Conservation (phyloP, 2,888 invertebrate genomes). For the Aphodius sticticus region DNA sequence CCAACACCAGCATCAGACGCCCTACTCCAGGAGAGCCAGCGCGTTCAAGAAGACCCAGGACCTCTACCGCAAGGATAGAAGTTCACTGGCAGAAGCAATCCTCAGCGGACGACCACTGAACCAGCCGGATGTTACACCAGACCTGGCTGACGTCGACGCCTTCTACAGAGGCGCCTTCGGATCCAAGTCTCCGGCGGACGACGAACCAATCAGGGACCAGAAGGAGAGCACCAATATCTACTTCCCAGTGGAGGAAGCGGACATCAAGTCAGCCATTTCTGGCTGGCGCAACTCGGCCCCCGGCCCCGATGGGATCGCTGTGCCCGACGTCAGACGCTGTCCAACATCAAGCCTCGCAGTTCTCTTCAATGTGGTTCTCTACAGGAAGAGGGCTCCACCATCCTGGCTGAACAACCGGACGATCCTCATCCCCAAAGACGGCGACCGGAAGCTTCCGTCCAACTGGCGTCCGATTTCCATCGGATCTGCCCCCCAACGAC, state of each 20-base stretch:
- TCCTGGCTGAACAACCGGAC: slow-evolving; percentile 38
- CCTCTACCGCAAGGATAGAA: slow-evolving; percentile 33
- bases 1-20: background rate
- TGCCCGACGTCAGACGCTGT: slow-evolving; percentile 21
- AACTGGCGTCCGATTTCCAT: slow-evolving; percentile 51
- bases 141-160: slow-evolving; percentile 27
- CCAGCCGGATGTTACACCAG: slow-evolving; percentile 20
- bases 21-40: slow-evolving; percentile 21
- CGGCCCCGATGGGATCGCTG: slow-evolving; percentile 32
- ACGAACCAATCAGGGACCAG: slow-evolving; percentile 9
- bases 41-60: slow-evolving; percentile 39
- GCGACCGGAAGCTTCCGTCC: slow-evolving; percentile 32
- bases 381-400: slow-evolving; percentile 33
- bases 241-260: slow-evolving; percentile 7
- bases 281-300: slow-evolving; percentile 20
- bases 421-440: slow-evolving; percentile 39
- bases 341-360: slow-evolving; percentile 7
- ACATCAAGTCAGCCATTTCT: background rate
- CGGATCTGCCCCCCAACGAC: slow-evolving; percentile 43
- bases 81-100: slow-evolving; percentile 27
- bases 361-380: slow-evolving; percentile 38
- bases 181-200: slow-evolving; percentile 23
- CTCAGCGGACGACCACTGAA: slow-evolving; percentile 22
- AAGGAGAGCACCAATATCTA: background rate
- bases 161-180: slow-evolving; percentile 31